Percentiles rank a stretch among this genome's conserved stretches.
These are phyloP conservation scores for Corythornis vintsioides DNA, from an alignment of 2,113 vertebrate species.

Conservation along the genomic window DNA sequence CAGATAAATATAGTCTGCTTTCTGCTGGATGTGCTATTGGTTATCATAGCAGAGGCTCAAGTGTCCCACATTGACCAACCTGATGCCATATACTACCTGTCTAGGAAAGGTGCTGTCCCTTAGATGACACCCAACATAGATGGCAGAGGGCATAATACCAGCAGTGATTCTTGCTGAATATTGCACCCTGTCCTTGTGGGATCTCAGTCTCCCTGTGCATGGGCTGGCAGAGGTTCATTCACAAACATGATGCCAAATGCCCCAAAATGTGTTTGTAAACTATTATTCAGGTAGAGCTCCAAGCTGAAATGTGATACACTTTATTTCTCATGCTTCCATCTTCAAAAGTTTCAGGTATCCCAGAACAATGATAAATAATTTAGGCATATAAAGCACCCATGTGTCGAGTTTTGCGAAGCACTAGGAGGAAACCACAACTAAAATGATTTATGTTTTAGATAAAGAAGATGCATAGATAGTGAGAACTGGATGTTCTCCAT, in stretches of 20 bases:
- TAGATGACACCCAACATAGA: not conserved
- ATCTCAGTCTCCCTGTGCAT: rapidly evolving
- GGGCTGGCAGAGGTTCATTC: not conserved
- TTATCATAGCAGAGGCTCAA: rapidly evolving
- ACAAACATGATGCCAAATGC: not conserved
- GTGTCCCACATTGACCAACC: rapidly evolving
- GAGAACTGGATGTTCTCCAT: not conserved
- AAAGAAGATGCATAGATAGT: not conserved
- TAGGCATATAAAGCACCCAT: not conserved
- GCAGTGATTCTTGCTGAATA: not conserved
- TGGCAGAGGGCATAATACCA: not conserved
- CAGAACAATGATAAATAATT: slow-evolving; percentile 29
- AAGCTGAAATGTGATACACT: not conserved
- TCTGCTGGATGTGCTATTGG: rapidly evolving
- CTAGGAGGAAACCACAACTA: not conserved
- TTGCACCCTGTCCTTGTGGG: not conserved
- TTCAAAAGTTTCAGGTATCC: slow-evolving; percentile 23
- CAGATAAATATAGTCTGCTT: not conserved
- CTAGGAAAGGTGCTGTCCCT: not conserved
- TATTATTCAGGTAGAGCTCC: not conserved
- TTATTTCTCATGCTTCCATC: not conserved
- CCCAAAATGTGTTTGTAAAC: not conserved
- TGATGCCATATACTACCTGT: not conserved
- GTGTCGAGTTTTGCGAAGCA: not conserved
- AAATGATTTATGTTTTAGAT: not conserved